Base-by-base conservation (phyloP, 2,888 invertebrate species). In the Latrodectus elegans region DNA sequence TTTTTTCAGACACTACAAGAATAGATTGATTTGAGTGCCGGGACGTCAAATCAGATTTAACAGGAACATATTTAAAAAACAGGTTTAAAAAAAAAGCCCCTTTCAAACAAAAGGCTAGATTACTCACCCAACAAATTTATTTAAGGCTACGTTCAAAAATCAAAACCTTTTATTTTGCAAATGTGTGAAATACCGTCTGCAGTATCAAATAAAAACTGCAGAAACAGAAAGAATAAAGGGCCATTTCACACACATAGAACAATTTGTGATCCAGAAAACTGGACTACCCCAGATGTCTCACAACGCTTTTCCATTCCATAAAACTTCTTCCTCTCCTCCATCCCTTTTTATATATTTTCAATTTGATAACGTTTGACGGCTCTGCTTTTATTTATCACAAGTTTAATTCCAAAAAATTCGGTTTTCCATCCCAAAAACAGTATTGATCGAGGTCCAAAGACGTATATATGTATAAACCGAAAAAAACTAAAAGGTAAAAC, bases 351-450 rank as follows among this genome's bases (percentile, higher is more conserved):
- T 12, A 38, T 17, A 49, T 71, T 17, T 38, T 60, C 60, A 17
- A 68, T 68, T 22, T 17, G 52, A 11, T 68, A 52, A 74, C 74
- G 60, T 74, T 60, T 53, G 53, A 55, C 53, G 74, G 60, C 70
- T 71, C 51, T 67, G 38, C 38, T 22, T 26, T 67, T 26, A 67
- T 22, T n/a, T 12, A 52, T 6, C 55, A 10, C 51, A 22, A 55
- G 51, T 55, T 76, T 83, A 74, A 83, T 74, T 83, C 74, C 75
- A 55, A 76, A 83, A 83, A 83, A 83, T 83, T 83, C 82, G 81
- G 81, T 74, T 68, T 72, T 74, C 60, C 55, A 38, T 53, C 67
- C 60, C 60, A 4, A 60, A 60, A 83, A 83, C 55, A 60, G 38
- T 83, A 83, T 83, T 60, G 82, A 83, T 83, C 82, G 75, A 8